Evolutionary conservation across 2,113 vertebrate genomes (phyloP).

Genomic region (Steatornis caripensis): DNA sequence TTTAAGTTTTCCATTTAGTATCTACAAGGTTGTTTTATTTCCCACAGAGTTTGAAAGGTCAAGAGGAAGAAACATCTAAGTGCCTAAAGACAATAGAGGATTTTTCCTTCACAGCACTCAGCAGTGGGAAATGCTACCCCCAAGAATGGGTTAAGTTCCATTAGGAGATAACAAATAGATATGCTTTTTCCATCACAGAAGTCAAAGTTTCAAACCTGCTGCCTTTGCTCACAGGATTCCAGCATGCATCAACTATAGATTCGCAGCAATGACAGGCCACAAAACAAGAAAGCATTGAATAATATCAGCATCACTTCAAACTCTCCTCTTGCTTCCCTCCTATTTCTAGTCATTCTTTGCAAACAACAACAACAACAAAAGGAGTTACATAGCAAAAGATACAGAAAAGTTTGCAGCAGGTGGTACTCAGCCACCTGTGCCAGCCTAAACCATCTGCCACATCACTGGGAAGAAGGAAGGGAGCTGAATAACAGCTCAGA

Average conservation of each 20-base stretch:
- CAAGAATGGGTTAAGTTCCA: not conserved
- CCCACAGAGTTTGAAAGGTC: accelerated
- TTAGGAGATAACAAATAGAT: not conserved
- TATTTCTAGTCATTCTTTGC: not conserved
- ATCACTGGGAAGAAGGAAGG: not conserved
- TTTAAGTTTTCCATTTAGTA: not conserved
- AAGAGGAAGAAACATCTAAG: not conserved
- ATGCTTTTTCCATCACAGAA: not conserved
- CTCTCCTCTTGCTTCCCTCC: not conserved
- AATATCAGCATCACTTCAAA: not conserved
- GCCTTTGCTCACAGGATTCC: not conserved
- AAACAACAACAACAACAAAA: not conserved
- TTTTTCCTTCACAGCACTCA: not conserved
- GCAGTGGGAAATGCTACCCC: not conserved
- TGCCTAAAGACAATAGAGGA: not conserved
- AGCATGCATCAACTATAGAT: not conserved
- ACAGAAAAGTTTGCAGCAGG: not conserved
- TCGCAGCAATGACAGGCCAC: not conserved
- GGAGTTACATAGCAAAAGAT: not conserved
- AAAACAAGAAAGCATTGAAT: not conserved
- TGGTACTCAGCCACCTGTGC: not conserved
- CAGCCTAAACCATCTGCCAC: conserved; percentile 37
- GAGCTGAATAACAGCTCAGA: not conserved
- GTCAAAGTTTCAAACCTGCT: not conserved
- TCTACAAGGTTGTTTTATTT: not conserved